Evolutionary conservation across 1,140 invertebrate genomes (phyloP).

Genomic region (Dermatophagoides farinae): DNA sequence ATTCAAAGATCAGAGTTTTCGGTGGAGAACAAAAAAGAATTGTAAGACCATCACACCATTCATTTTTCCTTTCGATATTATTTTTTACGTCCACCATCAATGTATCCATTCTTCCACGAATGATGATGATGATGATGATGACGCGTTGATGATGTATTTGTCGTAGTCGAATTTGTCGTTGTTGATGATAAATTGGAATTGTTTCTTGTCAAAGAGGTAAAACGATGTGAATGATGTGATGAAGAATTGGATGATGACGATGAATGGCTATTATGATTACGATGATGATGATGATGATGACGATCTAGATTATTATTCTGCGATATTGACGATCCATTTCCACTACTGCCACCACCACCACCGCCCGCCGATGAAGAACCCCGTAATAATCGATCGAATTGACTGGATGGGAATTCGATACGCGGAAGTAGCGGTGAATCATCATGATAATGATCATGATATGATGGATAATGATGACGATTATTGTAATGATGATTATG

Average conservation of each 20-base stretch:
- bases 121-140: too few relatives aligned
- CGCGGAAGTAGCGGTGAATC: constrained; percentile 8
- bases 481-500: not conserved
- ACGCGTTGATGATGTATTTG: not conserved
- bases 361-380: not conserved
- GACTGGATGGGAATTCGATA: constrained; percentile 9
- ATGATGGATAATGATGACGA: not conserved
- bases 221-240: not conserved
- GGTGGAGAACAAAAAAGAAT: too few relatives aligned
- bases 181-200: not conserved
- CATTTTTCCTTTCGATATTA: too few relatives aligned
- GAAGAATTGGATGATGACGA: not conserved
- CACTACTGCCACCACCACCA: not conserved
- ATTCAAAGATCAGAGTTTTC: too few relatives aligned
- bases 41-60: too few relatives aligned
- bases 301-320: not conserved
- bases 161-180: not conserved
- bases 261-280: not conserved
- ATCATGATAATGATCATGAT: constrained; percentile 10
- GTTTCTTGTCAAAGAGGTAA: not conserved
- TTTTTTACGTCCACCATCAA: too few relatives aligned
- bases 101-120: too few relatives aligned
- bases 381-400: constrained; percentile 5
- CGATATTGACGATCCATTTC: not conserved
- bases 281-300: not conserved